Evolutionary conservation across 64 coral and sea anemone genomes (phyloP), one percentile per base, ranked within the genome.

Genomic region (Dendronephthya gigantea): DNA sequence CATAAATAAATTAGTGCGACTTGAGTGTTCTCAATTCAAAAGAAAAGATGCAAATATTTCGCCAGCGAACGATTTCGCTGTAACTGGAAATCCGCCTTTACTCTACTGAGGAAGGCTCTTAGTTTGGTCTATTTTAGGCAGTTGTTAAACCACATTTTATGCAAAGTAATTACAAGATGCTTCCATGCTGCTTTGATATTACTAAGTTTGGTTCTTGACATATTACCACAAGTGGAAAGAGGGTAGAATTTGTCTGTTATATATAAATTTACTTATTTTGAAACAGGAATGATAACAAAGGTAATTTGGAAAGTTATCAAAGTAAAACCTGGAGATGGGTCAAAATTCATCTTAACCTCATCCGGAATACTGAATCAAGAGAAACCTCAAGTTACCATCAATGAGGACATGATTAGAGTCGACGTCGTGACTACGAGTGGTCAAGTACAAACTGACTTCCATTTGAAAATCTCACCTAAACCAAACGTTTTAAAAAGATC

Each of bases 401-500:
- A 88, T 22, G 86, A 88, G 11, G 86, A 88, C 35, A 82, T 88
- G 74, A 47, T 88, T 48, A 47, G 55, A 35, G 86, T 88, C 72
- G 86, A 88, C 48, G 86, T 88, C 19, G 47, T 47, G 40, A 88
- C 86, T 39, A 23, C 74, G 15, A 49, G 72, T 45, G 74, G 86
- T 81, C 9, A 52, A 50, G 40, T 28, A 12, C 86, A 88, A 82
- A 69, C 36, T 50, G 86, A 88, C 28, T 88, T 56, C 25, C 74
- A 82, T 31, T 48, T 88, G 32, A 82, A 81, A 48, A 81, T 55
- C 1, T 49, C 50, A 34, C 86, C 86, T 0, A 88, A 82, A 38
- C 36, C 74, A 58, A 48, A 88, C 15, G 41, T 82, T 50, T 41
- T 88, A 52, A 82, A 82, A 36, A 62, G 47, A 39, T 13, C 70